phyloP scores from a whole-genome alignment of 2,888 invertebrate genomes.

The Cosmopolites sordidus region DNA sequence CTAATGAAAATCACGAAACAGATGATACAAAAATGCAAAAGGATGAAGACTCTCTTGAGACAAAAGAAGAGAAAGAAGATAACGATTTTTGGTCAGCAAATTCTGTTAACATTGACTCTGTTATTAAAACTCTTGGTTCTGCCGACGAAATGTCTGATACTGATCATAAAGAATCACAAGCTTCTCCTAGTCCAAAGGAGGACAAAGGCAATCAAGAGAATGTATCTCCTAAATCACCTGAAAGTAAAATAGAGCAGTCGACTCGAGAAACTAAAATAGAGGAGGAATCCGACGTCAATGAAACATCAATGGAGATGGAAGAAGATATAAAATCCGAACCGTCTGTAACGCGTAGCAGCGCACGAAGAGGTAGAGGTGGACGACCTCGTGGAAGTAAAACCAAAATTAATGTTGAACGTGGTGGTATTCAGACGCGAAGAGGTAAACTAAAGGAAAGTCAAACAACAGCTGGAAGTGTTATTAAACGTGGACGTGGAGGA shows the following conservation, averaged over 20 bases:
- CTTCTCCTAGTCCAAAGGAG: not conserved
- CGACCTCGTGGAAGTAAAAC: constrained; percentile 26
- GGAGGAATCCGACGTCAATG: constrained; percentile 32
- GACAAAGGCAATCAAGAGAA: constrained; percentile 13
- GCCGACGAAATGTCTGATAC: constrained; percentile 49
- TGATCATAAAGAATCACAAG: constrained; percentile 38
- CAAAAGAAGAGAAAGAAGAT: constrained; percentile 52
- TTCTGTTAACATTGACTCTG: constrained; percentile 69
- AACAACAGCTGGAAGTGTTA: constrained; percentile 43
- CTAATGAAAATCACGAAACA: not conserved
- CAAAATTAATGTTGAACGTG: constrained; percentile 35
- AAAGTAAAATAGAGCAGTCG: not conserved
- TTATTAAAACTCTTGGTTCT: constrained; percentile 68
- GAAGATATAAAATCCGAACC: constrained; percentile 17
- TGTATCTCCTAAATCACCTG: constrained; percentile 6
- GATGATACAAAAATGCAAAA: constrained; percentile 33
- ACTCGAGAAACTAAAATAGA: constrained; percentile 23
- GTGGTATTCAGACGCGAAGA: constrained; percentile 57
- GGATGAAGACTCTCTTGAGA: constrained; percentile 52
- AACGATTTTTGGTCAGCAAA: constrained; percentile 71
- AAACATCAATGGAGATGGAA: constrained; percentile 15
- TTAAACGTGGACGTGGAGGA: constrained; percentile 51
- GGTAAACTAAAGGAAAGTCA: constrained; percentile 32
- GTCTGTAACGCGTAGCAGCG: constrained; percentile 29
- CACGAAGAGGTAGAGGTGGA: constrained; percentile 44